Conservation (phyloP, 2,113 vertebrate species). For the Polyodon spathula region DNA sequence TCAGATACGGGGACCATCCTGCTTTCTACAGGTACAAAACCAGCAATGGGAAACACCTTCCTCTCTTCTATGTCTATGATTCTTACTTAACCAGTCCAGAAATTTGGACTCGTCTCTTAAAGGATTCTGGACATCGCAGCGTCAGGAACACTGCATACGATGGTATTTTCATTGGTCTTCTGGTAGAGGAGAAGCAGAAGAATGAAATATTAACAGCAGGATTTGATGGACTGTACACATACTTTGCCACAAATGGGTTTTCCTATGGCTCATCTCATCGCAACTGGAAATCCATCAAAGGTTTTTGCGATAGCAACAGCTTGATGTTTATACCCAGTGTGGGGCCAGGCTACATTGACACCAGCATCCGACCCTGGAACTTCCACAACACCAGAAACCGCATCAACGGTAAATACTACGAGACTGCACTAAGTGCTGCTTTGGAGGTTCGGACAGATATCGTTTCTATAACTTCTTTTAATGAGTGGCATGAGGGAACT, state of each 20-base stretch:
- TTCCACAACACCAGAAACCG: conserved; percentile 86
- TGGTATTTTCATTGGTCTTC: conserved; percentile 78
- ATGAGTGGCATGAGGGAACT: conserved; percentile 97
- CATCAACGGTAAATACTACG: conserved; percentile 90
- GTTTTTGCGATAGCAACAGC: conserved; percentile 78
- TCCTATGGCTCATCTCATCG: conserved; percentile 88
- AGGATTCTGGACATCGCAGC: conserved; percentile 62
- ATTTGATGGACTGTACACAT: conserved; percentile 92
- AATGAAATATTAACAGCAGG: conserved; percentile 76
- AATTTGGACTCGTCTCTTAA: conserved; percentile 80
- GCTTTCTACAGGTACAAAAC: conserved; percentile 85
- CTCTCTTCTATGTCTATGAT: conserved; percentile 92
- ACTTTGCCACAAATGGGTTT: conserved; percentile 95
- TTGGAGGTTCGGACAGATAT: conserved; percentile 69
- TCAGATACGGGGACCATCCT: conserved; percentile 83
- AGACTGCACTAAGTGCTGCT: conserved; percentile 74
- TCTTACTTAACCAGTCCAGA: conserved; percentile 83
- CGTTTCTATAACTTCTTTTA: conserved; percentile 92
- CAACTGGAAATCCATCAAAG: conserved; percentile 78
- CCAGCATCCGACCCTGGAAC: conserved; percentile 91
- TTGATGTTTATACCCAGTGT: conserved; percentile 91
- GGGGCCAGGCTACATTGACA: conserved; percentile 90
- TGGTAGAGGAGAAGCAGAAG: conserved; percentile 89
- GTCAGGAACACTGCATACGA: conserved; percentile 81
- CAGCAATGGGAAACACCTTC: conserved; percentile 67